Evolutionary conservation across 2,797 vertebrate genomes (phyloP).

Genomic region (Cercopithecus hamlyni): DNA sequence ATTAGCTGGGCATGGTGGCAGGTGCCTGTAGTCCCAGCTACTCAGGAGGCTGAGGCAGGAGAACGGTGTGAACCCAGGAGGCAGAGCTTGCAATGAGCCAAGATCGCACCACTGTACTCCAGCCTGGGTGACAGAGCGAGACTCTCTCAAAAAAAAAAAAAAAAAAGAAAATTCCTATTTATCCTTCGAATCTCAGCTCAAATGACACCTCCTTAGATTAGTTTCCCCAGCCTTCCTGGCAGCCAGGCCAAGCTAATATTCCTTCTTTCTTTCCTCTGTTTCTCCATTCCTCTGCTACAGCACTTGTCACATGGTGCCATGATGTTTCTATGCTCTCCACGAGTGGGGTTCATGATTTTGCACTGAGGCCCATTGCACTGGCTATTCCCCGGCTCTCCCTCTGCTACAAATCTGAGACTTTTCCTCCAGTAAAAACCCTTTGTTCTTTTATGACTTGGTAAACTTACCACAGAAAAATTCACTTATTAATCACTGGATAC

Average conservation of each 20-base stretch:
- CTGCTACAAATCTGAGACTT: neutral
- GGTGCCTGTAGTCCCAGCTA: no score
- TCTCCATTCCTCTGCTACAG: no score
- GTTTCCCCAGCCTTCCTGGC: neutral
- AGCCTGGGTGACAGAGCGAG: no score
- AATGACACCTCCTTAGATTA: neutral
- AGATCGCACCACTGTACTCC: no score
- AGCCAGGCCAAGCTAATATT: neutral
- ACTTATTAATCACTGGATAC: neutral
- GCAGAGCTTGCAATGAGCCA: no score
- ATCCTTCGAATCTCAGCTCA: neutral
- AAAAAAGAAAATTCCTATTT: neutral
- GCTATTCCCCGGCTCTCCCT: neutral
- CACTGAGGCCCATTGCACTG: neutral
- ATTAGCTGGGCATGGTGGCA: no score
- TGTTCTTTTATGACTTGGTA: neutral
- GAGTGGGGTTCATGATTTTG: neutral
- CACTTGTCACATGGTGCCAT: rapidly evolving
- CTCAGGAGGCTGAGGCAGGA: no score
- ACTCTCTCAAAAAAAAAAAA: no score
- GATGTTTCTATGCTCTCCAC: no score
- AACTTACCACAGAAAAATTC: neutral
- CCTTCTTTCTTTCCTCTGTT: neutral
- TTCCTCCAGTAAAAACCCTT: neutral
- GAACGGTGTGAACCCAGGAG: no score